Evolutionary conservation across 2,113 vertebrate genomes (phyloP).

Genomic region (Formicarius rufipectus): DNA sequence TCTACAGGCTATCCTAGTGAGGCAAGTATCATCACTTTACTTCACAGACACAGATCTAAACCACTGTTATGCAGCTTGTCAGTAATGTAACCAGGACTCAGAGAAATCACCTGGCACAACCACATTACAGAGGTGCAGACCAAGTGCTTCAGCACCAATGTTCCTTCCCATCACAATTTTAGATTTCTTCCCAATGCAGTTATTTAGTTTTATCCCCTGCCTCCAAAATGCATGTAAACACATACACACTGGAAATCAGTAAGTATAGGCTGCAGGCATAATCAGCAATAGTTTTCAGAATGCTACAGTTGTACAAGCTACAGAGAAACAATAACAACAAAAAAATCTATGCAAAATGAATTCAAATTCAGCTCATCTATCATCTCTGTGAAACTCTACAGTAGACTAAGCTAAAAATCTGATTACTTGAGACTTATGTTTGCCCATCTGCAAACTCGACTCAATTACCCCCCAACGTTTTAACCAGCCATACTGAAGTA

Average conservation of each 20-base stretch:
- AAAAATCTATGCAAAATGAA: neutral
- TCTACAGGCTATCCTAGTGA: neutral
- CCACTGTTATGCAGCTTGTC: neutral
- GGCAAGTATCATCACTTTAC: neutral
- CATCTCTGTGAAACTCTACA: neutral
- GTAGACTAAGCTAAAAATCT: neutral
- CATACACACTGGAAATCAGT: neutral
- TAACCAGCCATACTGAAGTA: neutral
- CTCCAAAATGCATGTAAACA: neutral
- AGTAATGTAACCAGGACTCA: neutral
- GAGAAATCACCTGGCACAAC: neutral
- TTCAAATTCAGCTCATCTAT: neutral
- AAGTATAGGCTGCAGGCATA: neutral
- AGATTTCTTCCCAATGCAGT: neutral
- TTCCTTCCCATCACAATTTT: fast-evolving
- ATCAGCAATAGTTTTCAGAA: neutral
- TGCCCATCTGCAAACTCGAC: neutral
- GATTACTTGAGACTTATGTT: neutral
- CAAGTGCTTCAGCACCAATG: neutral
- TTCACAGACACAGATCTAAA: neutral
- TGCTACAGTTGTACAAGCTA: neutral
- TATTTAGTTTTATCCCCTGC: neutral
- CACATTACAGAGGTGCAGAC: neutral
- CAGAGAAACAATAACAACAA: neutral
- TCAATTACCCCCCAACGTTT: neutral